Percentiles rank a stretch among this genome's conserved stretches.
phyloP scores from a whole-genome alignment of 2,113 vertebrate species.

The Carlito syrichta region DNA sequence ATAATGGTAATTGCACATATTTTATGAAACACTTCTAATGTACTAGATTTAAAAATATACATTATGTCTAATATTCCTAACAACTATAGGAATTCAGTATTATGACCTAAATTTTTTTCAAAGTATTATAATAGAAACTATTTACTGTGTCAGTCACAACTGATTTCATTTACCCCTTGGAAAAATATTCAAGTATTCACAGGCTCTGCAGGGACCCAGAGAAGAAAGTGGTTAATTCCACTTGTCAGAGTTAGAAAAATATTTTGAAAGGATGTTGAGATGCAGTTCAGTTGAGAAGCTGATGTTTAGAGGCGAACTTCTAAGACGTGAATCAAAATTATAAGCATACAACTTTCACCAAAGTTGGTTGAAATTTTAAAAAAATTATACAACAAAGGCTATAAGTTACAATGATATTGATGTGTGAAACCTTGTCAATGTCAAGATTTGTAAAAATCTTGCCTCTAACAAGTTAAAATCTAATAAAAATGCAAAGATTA shows the following conservation, averaged over 20 bases:
- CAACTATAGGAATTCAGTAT: background rate
- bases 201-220: background rate
- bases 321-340: background rate
- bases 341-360: background rate
- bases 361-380: background rate
- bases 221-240: background rate
- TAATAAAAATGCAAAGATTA: background rate
- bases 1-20: background rate
- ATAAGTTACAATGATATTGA: background rate
- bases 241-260: background rate
- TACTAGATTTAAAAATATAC: background rate
- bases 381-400: background rate
- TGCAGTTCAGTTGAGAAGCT: background rate
- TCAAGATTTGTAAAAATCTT: background rate
- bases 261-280: background rate
- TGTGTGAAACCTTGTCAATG: background rate
- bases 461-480: background rate
- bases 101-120: background rate
- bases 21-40: background rate
- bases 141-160: background rate
- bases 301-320: background rate
- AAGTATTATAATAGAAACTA: background rate
- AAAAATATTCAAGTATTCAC: background rate
- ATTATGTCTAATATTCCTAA: conserved; percentile 2
- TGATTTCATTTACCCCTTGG: background rate